These are phyloP conservation scores for Chironomus tentans DNA, from an alignment of 2,888 invertebrate species.

Conservation along the genomic window DNA sequence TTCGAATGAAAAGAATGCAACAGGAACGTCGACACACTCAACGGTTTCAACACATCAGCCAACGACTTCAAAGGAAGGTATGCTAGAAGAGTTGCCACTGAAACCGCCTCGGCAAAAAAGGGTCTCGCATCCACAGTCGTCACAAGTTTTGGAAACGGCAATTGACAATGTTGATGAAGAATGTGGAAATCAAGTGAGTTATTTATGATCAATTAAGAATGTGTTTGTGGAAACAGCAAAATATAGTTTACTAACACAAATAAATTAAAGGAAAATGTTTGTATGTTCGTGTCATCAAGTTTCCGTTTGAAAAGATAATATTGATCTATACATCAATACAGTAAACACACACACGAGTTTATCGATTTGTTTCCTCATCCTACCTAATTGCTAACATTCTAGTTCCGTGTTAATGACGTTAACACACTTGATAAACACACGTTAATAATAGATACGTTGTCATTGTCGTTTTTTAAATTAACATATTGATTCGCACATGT, in stretches of 20 bases:
- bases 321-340: too few species aligned
- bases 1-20: conserved; percentile 27
- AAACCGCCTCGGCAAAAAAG: conserved; percentile 10
- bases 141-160: conserved; percentile 5
- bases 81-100: neutral
- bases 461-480: neutral
- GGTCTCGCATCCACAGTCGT: neutral
- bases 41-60: neutral
- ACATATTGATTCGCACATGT: too few species aligned
- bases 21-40: neutral
- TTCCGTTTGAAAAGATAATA: too few species aligned
- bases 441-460: neutral
- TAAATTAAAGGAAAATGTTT: neutral
- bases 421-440: too few species aligned
- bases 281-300: neutral
- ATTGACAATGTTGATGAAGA: conserved; percentile 16
- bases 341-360: too few species aligned
- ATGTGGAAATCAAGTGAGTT: conserved; percentile 9
- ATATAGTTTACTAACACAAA: neutral
- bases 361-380: too few species aligned
- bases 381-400: too few species aligned
- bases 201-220: neutral
- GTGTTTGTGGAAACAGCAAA: conserved; percentile 1
- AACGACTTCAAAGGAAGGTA: neutral
- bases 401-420: too few species aligned